Evolutionary conservation across 2,888 invertebrate species (phyloP), one percentile per base, ranked within the genome.

Genomic region (Mongoloraphidia duomilia): DNA sequence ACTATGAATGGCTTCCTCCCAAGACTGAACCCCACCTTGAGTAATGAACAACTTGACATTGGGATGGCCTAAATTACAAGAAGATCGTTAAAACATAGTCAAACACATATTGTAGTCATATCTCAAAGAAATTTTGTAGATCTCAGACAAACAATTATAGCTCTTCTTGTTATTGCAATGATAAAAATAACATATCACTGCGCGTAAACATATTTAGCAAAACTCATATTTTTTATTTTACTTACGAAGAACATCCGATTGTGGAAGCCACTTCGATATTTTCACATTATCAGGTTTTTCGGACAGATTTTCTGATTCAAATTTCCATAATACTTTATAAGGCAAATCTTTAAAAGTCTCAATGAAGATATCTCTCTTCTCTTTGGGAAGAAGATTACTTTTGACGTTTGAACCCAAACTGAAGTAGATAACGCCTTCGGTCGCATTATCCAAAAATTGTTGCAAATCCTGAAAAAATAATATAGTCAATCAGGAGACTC

Each of bases 371-470:
- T 57, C 37, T 10, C 55, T 49, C 13, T 54, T 56, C 8, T 57
- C 49, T 14, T 54, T 49, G 1, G 61, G 52, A 50, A 65, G 45
- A 34, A 52, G 49, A 8, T 46, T 56, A 34, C 58, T 59, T 47
- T 60, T 57, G 2, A 63, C 57, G 38, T 60, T 60, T 1, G 63
- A 60, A 5, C 65, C 65, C 39, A 66, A 54, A 49, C 63, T 64
- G 47, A 65, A 57, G 49, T 59, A 61, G 42, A 65, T 56, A 11
- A 60, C 59, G 1, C 64, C 64, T 9, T 61, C 48, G 5, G 52
- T 48, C 9, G 60, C 55, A 13, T 47, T 54, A 37, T 62, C 60
- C 46, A 64, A 52, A 46, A 58, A 61, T 13, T 53, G 45, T 49
- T 63, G 49, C 13, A 65, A 49, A 43, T 60, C 60, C 60, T 62